A percentile compares a stretch with the other conserved stretches of the same genome.
Evolutionary conservation across 2,113 vertebrate species (phyloP).

Genomic region (Morone chrysops): DNA sequence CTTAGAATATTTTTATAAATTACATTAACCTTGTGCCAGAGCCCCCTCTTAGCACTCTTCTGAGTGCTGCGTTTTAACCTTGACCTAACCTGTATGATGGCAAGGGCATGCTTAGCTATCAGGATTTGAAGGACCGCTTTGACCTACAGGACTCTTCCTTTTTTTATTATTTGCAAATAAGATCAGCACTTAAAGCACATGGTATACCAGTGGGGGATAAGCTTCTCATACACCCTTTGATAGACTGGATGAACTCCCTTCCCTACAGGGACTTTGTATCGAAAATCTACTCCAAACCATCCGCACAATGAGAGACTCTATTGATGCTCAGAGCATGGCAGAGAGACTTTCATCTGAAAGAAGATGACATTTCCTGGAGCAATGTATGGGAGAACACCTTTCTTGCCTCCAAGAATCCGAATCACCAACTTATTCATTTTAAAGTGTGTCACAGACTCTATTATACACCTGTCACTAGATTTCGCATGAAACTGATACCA

Average conservation of each 20-base stretch:
- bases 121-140: neutral
- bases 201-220: neutral
- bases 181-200: neutral
- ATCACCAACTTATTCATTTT: neutral
- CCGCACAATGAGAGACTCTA: neutral
- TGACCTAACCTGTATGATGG: neutral
- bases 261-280: neutral
- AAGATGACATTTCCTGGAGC: neutral
- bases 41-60: no score
- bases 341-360: neutral
- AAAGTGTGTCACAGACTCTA: no score
- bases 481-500: no score
- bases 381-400: neutral
- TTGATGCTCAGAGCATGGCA: neutral
- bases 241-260: neutral
- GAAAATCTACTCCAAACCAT: neutral
- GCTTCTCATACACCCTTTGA: neutral
- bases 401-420: neutral
- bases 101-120: neutral
- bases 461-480: no score
- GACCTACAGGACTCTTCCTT: neutral
- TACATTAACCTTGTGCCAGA: no score
- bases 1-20: no score
- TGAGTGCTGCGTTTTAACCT: no score
- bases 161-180: constrained; percentile 14